Conservation (phyloP, 2,797 vertebrate genomes). For the Parauchenoglanis punctatus region DNA sequence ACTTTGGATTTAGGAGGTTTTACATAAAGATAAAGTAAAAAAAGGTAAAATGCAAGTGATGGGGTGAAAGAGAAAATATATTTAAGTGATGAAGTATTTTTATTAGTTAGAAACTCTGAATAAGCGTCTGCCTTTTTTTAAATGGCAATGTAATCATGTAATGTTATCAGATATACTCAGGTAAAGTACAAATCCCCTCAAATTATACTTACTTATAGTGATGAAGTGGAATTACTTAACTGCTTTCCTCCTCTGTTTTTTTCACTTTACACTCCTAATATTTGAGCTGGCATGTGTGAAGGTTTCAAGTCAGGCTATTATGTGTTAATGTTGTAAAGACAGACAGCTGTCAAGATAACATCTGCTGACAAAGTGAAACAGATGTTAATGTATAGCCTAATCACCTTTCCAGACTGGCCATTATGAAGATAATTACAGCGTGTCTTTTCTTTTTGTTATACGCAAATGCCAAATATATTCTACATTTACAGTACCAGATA, state of each 20-base stretch:
- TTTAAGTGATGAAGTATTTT: neutral
- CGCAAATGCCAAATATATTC: neutral
- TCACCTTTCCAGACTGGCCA: neutral
- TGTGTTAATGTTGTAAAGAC: neutral
- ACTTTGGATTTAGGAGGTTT: neutral
- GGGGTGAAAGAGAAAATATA: neutral
- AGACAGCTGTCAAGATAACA: neutral
- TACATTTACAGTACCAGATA: no score
- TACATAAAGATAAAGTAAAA: neutral
- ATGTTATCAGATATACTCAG: neutral
- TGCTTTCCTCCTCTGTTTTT: neutral
- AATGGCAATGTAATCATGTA: no score
- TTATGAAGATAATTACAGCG: neutral
- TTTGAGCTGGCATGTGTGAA: neutral
- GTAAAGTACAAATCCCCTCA: neutral
- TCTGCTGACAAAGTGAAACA: slow-evolving; percentile 13
- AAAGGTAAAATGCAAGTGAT: neutral
- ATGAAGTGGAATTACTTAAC: neutral
- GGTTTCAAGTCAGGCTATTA: neutral
- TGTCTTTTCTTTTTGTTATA: neutral
- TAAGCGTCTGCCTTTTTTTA: neutral
- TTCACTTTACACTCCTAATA: neutral
- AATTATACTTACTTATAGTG: neutral
- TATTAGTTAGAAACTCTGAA: neutral
- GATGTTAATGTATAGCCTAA: neutral